Evolutionary conservation across 2,888 invertebrate species (phyloP), one percentile per base, ranked within the genome.

Genomic region (Hypsopygia costalis): DNA sequence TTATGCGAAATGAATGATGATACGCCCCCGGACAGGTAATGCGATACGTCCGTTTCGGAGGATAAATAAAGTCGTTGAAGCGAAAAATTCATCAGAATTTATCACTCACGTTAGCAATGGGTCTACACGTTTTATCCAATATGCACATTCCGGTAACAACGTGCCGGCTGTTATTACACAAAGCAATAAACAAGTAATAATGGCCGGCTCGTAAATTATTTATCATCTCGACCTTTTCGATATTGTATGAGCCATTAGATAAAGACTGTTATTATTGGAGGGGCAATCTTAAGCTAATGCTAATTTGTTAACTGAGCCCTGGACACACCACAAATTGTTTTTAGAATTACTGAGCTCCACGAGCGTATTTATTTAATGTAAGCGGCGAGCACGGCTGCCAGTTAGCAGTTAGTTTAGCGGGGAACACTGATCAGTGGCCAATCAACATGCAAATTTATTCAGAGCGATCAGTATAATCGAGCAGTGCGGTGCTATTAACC

Each of bases 391-490:
- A 52, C 60, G 63, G 63, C 63, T 63, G 63, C 64, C 67, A 66
- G 72, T 73, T 75, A 74, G 72, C 68, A 69, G 72, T 68, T 71
- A 66, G 69, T 70, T 73, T 71, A 76, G 69, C 63, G 69, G 47
- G 71, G 76, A 73, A 71, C 74, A 72, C 70, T 74, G 76, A 81
- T 83, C 82, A 77, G 62, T 58, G 58, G 61, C 65, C 70, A 69
- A 86, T 86, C 76, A 81, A 70, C 59, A 85, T 86, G 86, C 75
- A 80, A 86, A 86, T 86, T 77, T 83, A 86, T 86, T 81, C 86
- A 66, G 61, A 73, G 70, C 77, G 77, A 82, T 82, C 81, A 67
- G 75, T 77, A 72, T 82, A 80, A 82, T 78, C 80, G 73, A 59
- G 62, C 67, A 58, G 67, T 61, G 67, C 69, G 66, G 67, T 70